These are phyloP conservation scores for Aphidius gifuensis DNA, from an alignment of 1,140 invertebrate species.

Conservation along the genomic window DNA sequence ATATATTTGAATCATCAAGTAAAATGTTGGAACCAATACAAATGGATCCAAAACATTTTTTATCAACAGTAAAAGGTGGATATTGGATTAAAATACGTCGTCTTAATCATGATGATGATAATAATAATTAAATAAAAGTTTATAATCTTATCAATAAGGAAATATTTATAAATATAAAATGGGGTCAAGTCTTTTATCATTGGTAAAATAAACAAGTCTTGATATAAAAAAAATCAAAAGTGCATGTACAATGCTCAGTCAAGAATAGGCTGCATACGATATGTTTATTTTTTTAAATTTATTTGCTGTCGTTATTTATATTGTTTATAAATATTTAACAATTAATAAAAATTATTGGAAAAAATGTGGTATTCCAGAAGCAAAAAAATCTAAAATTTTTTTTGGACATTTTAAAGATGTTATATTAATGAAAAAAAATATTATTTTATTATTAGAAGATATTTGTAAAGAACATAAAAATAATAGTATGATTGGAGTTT, in stretches of 20 bases:
- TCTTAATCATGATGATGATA: not conserved
- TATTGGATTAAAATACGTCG: slow-evolving; percentile 8
- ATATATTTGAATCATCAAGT: slow-evolving; percentile 23
- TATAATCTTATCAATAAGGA: not conserved
- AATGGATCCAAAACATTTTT: slow-evolving; percentile 19
- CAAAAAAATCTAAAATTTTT: slow-evolving; percentile 30
- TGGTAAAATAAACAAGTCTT: too few species aligned
- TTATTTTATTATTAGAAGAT: slow-evolving; percentile 14
- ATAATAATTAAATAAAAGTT: not conserved
- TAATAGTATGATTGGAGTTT: slow-evolving; percentile 37
- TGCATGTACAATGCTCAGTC: not conserved
- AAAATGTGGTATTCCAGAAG: slow-evolving; percentile 44
- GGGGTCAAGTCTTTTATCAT: too few species aligned
- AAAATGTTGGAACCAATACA: slow-evolving; percentile 28
- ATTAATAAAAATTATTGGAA: slow-evolving; percentile 46
- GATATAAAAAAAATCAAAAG: too few species aligned
- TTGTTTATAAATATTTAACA: not conserved
- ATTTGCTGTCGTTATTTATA: not conserved
- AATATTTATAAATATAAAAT: too few species aligned
- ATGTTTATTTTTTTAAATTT: not conserved
- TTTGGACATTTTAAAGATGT: slow-evolving; percentile 33
- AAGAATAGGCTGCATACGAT: not conserved
- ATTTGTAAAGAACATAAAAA: slow-evolving; percentile 26
- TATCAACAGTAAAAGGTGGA: slow-evolving; percentile 6
- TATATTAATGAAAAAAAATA: slow-evolving; percentile 15